Evolutionary conservation across 30 jellyfish, hydroid and myxozoan species (phyloP), one percentile per base, ranked within the genome.

Genomic region (Catostylus mosaicus): DNA sequence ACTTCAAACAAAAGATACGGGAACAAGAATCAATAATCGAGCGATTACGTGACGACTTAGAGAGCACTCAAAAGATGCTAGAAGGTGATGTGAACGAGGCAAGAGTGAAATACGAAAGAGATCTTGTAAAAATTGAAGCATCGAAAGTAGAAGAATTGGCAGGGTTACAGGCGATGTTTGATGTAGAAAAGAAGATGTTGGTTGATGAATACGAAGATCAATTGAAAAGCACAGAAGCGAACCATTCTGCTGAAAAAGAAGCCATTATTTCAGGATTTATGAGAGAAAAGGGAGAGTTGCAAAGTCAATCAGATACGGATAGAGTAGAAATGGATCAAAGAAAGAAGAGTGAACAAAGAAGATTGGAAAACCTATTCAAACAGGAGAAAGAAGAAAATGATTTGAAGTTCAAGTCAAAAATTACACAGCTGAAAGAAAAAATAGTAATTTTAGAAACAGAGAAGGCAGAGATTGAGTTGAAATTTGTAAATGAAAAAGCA

Each of bases 321-420:
- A 84, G 76, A 60, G 82, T 46, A 29, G 96, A 78, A 38, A 68
- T 61, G 24, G 40, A 51, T 54, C 91, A 77, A 40, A 20, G 82
- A 0, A 73, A 88, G 77, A 76, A 51, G 30, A 72, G 57, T 27
- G 97, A 93, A 46, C 68, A 86, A 67, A 79, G 61, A 77, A 86
- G 78, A 54, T 45, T 93, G 51, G 97, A 86, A 69, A 83, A 82
- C 66, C 30, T 86, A 32, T 88, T 68, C 78, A 77, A 83, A 26
- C 96, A 88, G 68, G 97, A 94, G 77, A 94, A 88, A 65, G 99
- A 88, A 78, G 99, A 94, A 76, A 54, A 86, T 45, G 97, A 88
- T 56, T 40, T 94, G 91, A 77, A 72, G 54, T 94, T 22, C 61
- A 84, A 85, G 56, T 77, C 95, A 38, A 67, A 94, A 64, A 48